These are phyloP conservation scores for Leptestheria dahalacensis DNA, from an alignment of 1,140 invertebrate genomes.

Conservation along the genomic window DNA sequence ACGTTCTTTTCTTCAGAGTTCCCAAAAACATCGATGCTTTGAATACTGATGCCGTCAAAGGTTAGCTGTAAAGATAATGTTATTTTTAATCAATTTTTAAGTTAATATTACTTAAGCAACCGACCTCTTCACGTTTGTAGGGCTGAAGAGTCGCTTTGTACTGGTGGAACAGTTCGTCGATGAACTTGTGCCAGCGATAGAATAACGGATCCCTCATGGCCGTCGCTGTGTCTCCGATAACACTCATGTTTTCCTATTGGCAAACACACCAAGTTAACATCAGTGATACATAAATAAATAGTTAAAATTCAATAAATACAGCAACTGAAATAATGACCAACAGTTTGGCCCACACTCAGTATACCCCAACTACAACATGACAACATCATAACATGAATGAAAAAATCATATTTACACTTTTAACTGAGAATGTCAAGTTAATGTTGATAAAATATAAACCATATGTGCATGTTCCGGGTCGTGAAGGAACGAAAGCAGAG, in stretches of 20 bases:
- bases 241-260: constrained; percentile 27
- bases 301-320: background rate
- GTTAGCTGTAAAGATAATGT: too few relatives aligned
- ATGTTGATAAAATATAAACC: constrained; percentile 10
- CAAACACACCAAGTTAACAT: background rate
- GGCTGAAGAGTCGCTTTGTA: constrained; percentile 51
- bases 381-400: too few relatives aligned
- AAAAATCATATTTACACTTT: too few relatives aligned
- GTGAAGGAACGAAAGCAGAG: constrained; percentile 48
- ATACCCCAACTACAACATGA: too few relatives aligned
- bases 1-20: background rate
- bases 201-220: constrained; percentile 70
- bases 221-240: constrained; percentile 52
- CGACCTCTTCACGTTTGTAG: constrained; percentile 41
- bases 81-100: too few relatives aligned
- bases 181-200: constrained; percentile 65
- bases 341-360: too few relatives aligned
- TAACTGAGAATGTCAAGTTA: too few relatives aligned
- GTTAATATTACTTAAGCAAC: too few relatives aligned
- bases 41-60: background rate
- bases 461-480: constrained; percentile 42
- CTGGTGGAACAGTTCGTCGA: constrained; percentile 61
- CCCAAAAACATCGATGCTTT: background rate
- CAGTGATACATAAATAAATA: background rate
- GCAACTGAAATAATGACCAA: too few relatives aligned